These are phyloP conservation scores for Acanthosepion esculentum DNA, from an alignment of 2,888 invertebrate species.

Conservation along the genomic window DNA sequence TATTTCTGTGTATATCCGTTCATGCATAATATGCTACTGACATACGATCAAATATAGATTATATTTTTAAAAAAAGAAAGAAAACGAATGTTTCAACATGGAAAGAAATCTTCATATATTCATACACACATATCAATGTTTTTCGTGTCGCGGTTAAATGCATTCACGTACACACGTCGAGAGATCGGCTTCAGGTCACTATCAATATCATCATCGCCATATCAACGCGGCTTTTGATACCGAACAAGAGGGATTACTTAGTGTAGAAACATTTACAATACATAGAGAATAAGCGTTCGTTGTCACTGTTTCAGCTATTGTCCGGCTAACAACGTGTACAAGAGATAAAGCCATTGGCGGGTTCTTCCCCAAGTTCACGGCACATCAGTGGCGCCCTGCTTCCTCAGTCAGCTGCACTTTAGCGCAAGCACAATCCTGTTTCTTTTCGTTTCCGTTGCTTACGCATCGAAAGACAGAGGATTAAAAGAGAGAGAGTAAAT, in stretches of 20 bases:
- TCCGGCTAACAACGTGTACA: background rate
- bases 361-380: background rate
- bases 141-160: background rate
- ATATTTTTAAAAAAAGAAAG: background rate
- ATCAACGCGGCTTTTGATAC: background rate
- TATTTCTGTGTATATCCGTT: background rate
- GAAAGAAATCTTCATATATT: background rate
- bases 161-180: background rate
- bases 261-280: background rate
- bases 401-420: background rate
- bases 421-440: background rate
- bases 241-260: constrained; percentile 33
- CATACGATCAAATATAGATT: background rate
- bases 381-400: background rate
- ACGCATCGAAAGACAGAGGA: background rate
- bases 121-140: background rate
- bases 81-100: background rate
- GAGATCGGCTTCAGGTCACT: background rate
- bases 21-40: background rate
- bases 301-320: constrained; percentile 9
- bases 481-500: background rate
- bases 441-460: background rate
- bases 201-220: background rate
- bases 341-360: background rate
- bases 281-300: background rate